Base-by-base conservation (phyloP, 2,113 vertebrate genomes). In the Holacanthus passer region DNA sequence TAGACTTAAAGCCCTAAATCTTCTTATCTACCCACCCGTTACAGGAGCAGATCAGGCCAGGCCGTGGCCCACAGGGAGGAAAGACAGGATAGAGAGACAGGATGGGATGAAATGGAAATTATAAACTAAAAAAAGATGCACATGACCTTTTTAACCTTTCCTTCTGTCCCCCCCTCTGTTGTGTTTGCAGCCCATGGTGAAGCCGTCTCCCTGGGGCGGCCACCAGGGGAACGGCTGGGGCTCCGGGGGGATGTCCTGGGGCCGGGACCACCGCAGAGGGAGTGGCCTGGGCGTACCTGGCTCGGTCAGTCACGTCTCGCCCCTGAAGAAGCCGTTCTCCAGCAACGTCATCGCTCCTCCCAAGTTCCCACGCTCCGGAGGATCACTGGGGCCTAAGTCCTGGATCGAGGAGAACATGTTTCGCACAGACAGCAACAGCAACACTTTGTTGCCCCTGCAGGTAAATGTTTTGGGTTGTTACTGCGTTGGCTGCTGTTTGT, bases 371-470 rank as follows among this genome's bases (percentile, higher is more conserved):
- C 97, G 98, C 69, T 96, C 97, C 2, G 96, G 94, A 45, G 96
- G 96, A 50, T 96, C 97, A 1, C 92, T 97, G 92, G 96, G 96
- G 85, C 97, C 97, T 64, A 99, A 99, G 92, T 96, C 97, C 55
- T 99, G 98, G 98, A 96, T 97, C 50, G 98, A 99, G 94, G 98
- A 99, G 93, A 99, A 97, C 73, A 95, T 97, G 94, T 99, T 98
- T 93, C 96, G 97, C 93, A 97, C 97, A 50, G 98, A 99, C 95
- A 96, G 95, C 96, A 99, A 99, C 96, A 98, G 97, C 96, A 99
- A 99, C 92, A 95, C 97, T 70, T 95, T 99, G 84, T 94, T 99
- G 95, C 97, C 98, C 82, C 95, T 98, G 90, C 98, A 99, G 97
- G 98, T 99, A 96, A 47, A 68, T 82, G 71, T 80, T 69, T 47